Conservation (phyloP, 1,140 invertebrate genomes). For the Venturia canescens region DNA sequence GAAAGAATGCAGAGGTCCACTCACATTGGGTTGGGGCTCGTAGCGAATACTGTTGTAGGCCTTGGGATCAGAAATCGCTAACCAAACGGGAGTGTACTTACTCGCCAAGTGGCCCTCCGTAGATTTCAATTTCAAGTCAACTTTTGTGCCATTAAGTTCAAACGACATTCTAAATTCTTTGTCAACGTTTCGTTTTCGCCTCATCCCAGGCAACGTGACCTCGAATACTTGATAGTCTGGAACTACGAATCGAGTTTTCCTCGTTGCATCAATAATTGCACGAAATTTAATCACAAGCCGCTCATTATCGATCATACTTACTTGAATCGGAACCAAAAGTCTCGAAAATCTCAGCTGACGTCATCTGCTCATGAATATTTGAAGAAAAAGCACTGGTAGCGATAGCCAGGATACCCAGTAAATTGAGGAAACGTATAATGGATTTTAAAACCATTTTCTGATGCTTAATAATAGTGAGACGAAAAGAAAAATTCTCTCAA, state of each 20-base stretch:
- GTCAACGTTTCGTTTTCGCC: background rate
- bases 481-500: too few relatives aligned
- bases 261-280: too few relatives aligned
- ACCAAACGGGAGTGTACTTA: background rate
- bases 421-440: background rate
- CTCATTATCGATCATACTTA: background rate
- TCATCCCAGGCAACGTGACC: background rate
- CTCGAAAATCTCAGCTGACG: background rate
- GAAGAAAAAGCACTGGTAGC: background rate
- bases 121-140: background rate
- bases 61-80: background rate
- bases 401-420: background rate
- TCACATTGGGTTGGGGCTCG: background rate
- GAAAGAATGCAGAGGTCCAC: background rate
- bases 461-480: too few relatives aligned
- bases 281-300: too few relatives aligned
- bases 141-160: background rate
- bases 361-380: constrained; percentile 1
- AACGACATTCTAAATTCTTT: background rate
- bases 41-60: background rate
- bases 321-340: background rate
- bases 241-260: too few relatives aligned
- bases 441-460: background rate
- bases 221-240: background rate
- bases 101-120: background rate